Evolutionary conservation across 2,113 vertebrate species (phyloP).

Genomic region (Syngnathoides biaculeatus): DNA sequence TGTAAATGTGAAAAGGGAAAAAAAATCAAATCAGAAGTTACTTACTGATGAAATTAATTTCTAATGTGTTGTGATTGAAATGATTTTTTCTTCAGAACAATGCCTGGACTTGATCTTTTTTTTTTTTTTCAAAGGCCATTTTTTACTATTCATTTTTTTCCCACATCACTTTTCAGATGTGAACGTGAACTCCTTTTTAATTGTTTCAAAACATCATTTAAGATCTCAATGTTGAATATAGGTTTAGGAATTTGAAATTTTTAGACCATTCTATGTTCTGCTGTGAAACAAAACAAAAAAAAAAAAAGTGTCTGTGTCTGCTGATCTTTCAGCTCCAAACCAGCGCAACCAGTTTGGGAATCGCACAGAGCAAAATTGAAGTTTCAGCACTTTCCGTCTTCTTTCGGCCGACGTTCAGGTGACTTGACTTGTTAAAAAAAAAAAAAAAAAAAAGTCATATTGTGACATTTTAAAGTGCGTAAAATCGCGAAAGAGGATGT

Average conservation of each 20-base stretch:
- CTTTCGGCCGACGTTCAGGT: neutral
- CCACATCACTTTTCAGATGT: neutral
- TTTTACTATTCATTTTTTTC: neutral
- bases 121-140: neutral
- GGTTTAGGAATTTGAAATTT: neutral
- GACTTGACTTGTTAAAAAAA: neutral
- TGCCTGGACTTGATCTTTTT: neutral
- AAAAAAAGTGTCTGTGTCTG: slow-evolving; percentile 1
- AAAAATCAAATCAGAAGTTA: slow-evolving; percentile 7
- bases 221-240: neutral
- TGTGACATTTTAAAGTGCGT: neutral
- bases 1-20: slow-evolving; percentile 9
- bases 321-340: slow-evolving; percentile 9
- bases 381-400: slow-evolving; percentile 9
- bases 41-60: neutral
- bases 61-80: neutral
- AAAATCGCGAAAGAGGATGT: neutral
- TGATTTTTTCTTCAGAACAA: neutral
- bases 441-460: neutral
- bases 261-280: too few species aligned
- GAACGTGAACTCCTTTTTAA: neutral
- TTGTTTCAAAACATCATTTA: neutral
- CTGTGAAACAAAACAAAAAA: neutral
- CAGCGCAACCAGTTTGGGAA: neutral
- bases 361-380: slow-evolving; percentile 1